Evolutionary conservation across 1,140 invertebrate genomes (phyloP).

Genomic region (Cephus cinctus): DNA sequence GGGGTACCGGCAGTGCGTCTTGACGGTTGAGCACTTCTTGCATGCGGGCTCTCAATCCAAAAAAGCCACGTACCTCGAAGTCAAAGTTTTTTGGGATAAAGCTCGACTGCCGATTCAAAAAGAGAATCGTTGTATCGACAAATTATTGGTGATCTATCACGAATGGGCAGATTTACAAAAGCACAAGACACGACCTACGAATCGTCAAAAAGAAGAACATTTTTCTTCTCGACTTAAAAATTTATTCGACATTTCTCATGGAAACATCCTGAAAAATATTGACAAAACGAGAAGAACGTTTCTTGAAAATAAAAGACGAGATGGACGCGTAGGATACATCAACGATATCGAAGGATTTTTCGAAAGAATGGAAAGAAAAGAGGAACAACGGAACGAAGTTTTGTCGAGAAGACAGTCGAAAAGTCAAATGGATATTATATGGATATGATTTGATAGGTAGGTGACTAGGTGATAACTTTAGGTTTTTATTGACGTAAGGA

Average conservation of each 20-base stretch:
- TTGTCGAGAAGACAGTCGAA: constrained; percentile 3
- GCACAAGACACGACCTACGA: neutral
- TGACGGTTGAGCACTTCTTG: too few relatives aligned
- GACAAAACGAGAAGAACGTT: constrained; percentile 10
- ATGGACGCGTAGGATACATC: constrained; percentile 12
- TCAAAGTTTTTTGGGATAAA: constrained; percentile 19
- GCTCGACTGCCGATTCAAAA: constrained; percentile 13
- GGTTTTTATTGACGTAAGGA: constrained; percentile 4
- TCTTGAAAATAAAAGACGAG: constrained; percentile 12
- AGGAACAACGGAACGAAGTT: constrained; percentile 8
- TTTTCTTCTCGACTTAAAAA: constrained; percentile 17
- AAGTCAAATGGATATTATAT: constrained; percentile 7
- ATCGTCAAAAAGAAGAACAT: constrained; percentile 7
- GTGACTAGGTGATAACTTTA: constrained; percentile 10
- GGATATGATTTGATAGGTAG: too few relatives aligned
- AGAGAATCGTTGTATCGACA: constrained; percentile 12
- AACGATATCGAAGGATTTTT: constrained; percentile 7
- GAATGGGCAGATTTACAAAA: constrained; percentile 19
- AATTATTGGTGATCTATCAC: constrained; percentile 14
- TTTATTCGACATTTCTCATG: constrained; percentile 26
- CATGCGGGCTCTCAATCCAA: too few relatives aligned
- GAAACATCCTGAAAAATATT: constrained; percentile 17
- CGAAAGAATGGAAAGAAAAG: constrained; percentile 4
- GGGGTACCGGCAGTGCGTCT: too few relatives aligned
- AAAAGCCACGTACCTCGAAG: too few relatives aligned